phyloP scores from a whole-genome alignment of 2,888 invertebrate species.

The Cryptosula pallasiana region DNA sequence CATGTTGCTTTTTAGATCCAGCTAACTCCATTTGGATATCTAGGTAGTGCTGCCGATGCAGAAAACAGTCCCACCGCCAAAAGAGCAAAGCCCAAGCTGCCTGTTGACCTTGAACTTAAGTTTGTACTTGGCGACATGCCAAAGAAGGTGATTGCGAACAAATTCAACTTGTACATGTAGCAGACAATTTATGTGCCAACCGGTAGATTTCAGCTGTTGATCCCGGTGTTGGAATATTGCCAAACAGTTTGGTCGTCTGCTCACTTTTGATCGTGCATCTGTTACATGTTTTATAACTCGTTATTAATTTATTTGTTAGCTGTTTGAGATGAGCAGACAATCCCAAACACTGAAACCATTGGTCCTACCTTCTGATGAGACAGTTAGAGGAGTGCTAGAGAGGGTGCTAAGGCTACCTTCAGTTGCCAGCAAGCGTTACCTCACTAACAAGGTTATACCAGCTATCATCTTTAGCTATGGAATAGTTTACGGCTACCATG shows the following conservation, averaged over 20 bases:
- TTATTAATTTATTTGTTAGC: conserved; percentile 48
- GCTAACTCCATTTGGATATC: conserved; percentile 13
- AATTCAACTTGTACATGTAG: too few relatives aligned
- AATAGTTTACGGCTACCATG: too few relatives aligned
- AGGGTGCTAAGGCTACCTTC: conserved; percentile 77
- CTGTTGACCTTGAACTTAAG: conserved; percentile 82
- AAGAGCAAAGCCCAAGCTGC: conserved; percentile 47
- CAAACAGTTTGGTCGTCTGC: too few relatives aligned
- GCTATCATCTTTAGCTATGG: too few relatives aligned
- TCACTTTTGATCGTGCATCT: too few relatives aligned
- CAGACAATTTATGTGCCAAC: too few relatives aligned
- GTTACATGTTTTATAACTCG: neutral
- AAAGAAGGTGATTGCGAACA: conserved; percentile 63
- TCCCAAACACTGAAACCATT: conserved; percentile 56
- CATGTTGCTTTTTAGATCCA: neutral
- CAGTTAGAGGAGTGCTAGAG: conserved; percentile 66
- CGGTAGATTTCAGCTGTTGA: too few relatives aligned
- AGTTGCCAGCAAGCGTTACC: conserved; percentile 88
- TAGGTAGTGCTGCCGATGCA: conserved; percentile 38
- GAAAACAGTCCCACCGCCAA: conserved; percentile 42
- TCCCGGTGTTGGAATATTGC: too few relatives aligned
- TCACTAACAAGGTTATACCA: conserved; percentile 94
- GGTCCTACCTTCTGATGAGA: conserved; percentile 59
- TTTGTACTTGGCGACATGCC: conserved; percentile 85
- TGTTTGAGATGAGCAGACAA: conserved; percentile 62